Evolutionary conservation across 64 coral and sea anemone species (phyloP).

Genomic region (Stichodactyla mertensii): DNA sequence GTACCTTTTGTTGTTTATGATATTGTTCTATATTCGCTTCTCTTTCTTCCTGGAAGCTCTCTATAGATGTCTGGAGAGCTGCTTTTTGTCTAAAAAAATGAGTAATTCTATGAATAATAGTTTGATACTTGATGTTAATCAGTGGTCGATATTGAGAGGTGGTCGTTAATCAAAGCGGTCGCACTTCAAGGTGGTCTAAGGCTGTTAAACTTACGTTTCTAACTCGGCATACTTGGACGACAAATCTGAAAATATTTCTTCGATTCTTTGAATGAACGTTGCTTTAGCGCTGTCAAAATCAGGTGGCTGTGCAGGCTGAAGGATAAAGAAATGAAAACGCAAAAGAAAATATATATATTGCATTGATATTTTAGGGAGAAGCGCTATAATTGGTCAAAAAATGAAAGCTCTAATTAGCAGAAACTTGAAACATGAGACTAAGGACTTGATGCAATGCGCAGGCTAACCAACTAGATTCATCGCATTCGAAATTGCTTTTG

Average conservation of each 20-base stretch:
- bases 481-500: too few species aligned
- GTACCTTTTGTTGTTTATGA: constrained; percentile 53
- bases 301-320: constrained; percentile 40
- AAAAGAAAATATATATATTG: too few species aligned
- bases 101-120: neutral
- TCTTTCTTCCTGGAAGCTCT: constrained; percentile 54
- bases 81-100: constrained; percentile 40
- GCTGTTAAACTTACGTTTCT: constrained; percentile 34
- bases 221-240: constrained; percentile 41
- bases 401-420: too few species aligned
- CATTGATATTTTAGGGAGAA: too few species aligned
- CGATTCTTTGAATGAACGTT: constrained; percentile 28
- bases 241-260: constrained; percentile 54
- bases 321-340: too few species aligned
- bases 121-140: neutral
- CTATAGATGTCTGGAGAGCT: constrained; percentile 26
- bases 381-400: too few species aligned
- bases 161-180: neutral
- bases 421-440: too few species aligned
- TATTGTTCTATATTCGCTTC: constrained; percentile 43
- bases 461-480: too few species aligned
- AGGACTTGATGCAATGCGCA: too few species aligned
- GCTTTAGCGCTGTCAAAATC: constrained; percentile 39
- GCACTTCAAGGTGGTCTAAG: neutral
- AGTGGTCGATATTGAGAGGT: neutral